Evolutionary conservation across 2,888 invertebrate species (phyloP).

Genomic region (Alcis repandata): DNA sequence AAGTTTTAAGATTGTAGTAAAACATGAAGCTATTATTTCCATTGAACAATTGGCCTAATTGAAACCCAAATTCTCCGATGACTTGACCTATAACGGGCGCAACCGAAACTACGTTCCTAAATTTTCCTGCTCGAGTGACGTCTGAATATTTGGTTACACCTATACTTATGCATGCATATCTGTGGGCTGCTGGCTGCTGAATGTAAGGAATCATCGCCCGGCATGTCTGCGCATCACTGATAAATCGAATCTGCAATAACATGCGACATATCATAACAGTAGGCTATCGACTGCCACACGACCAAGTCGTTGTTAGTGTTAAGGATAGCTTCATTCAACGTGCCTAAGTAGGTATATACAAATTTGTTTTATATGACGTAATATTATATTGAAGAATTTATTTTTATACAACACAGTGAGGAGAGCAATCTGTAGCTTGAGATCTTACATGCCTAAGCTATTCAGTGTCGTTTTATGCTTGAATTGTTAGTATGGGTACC

Average conservation of each 20-base stretch:
- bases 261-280: slow-evolving; percentile 77
- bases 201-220: slow-evolving; percentile 66
- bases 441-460: slow-evolving; percentile 1
- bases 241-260: slow-evolving; percentile 70
- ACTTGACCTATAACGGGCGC: not conserved
- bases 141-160: slow-evolving; percentile 41
- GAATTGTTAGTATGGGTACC: not conserved
- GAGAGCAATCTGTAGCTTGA: slow-evolving; percentile 9
- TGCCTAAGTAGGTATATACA: slow-evolving; percentile 56
- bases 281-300: slow-evolving; percentile 65
- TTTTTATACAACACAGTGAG: slow-evolving; percentile 21
- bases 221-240: slow-evolving; percentile 69
- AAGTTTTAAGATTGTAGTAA: not conserved
- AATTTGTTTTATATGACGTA: slow-evolving; percentile 33
- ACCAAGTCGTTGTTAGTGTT: slow-evolving; percentile 73
- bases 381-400: slow-evolving; percentile 16
- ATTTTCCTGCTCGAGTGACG: not conserved
- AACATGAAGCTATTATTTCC: not conserved
- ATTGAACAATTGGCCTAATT: slow-evolving; percentile 3
- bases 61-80: not conserved
- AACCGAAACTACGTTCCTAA: not conserved
- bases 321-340: slow-evolving; percentile 62
- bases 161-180: slow-evolving; percentile 59
- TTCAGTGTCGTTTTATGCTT: not conserved
- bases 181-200: slow-evolving; percentile 63